A percentile compares a stretch with the other conserved stretches of the same genome.
phyloP scores from a whole-genome alignment of 2,113 vertebrate species.

The Tiliqua scincoides region DNA sequence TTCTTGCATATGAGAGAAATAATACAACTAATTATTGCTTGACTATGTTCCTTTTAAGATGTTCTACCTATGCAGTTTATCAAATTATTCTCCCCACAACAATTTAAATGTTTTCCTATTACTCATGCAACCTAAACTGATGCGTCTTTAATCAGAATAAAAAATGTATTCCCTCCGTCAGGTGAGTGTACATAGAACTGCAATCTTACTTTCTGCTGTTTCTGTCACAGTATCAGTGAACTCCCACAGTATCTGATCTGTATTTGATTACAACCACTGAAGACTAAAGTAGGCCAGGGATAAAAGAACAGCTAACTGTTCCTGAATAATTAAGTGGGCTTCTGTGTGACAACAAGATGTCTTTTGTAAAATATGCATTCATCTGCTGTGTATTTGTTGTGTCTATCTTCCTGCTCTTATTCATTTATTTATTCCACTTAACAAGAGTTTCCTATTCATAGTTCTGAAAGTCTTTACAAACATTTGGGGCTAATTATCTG shows the following conservation, averaged over 20 bases:
- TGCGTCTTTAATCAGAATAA: too few species aligned
- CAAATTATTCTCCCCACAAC: too few species aligned
- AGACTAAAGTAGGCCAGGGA: constrained; percentile 66
- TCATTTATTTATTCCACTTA: constrained; percentile 68
- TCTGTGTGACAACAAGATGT: constrained; percentile 61
- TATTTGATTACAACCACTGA: constrained; percentile 62
- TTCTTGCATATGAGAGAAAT: not conserved
- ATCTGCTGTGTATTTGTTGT: constrained; percentile 49
- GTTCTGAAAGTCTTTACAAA: constrained; percentile 32
- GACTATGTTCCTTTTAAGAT: too few species aligned
- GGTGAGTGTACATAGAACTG: too few species aligned
- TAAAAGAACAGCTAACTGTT: constrained; percentile 63
- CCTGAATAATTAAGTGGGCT: constrained; percentile 65
- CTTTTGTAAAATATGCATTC: constrained; percentile 70
- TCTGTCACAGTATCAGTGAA: constrained; percentile 50
- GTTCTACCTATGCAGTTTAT: too few species aligned
- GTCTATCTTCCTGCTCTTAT: constrained; percentile 35
- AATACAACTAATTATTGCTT: too few species aligned
- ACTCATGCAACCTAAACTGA: too few species aligned
- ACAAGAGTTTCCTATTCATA: constrained; percentile 61
- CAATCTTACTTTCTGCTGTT: constrained; percentile 32
- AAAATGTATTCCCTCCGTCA: too few species aligned
- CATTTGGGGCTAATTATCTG: constrained; percentile 33
- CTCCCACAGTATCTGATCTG: constrained; percentile 59
- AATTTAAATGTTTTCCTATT: too few species aligned